Evolutionary conservation across 2,113 vertebrate genomes (phyloP).

Genomic region (Origma solitaria): DNA sequence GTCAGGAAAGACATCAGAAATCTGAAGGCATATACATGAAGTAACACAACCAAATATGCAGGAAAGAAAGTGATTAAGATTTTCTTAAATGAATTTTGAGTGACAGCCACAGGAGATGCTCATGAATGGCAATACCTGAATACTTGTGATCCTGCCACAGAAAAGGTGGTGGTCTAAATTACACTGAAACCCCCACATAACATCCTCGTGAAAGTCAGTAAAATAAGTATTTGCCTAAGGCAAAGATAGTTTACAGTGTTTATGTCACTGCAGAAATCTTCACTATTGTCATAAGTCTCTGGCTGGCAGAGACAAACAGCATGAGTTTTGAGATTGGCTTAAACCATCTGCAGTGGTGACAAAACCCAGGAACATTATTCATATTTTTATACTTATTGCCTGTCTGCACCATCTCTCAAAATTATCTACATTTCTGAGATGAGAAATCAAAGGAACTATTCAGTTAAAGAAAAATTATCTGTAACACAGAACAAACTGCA

Average conservation of each 20-base stretch:
- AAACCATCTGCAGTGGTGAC: background rate
- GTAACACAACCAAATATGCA: background rate
- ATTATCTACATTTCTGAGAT: background rate
- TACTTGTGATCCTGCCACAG: background rate
- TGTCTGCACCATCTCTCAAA: background rate
- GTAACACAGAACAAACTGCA: background rate
- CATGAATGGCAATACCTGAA: background rate
- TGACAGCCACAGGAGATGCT: background rate
- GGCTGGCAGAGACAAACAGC: background rate
- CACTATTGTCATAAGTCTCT: background rate
- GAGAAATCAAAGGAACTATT: background rate
- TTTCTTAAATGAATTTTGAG: background rate
- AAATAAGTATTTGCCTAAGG: background rate
- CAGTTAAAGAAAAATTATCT: background rate
- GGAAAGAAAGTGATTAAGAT: background rate
- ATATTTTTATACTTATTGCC: background rate
- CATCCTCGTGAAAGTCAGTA: background rate
- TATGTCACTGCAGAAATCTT: background rate
- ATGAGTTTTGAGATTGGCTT: background rate
- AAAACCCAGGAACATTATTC: background rate
- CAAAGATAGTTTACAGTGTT: background rate
- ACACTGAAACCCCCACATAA: background rate
- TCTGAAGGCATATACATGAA: background rate
- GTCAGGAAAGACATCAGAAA: background rate
- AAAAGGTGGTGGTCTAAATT: background rate